Evolutionary conservation across 2,797 vertebrate genomes (phyloP).

Genomic region (Kryptolebias ocellatus): DNA sequence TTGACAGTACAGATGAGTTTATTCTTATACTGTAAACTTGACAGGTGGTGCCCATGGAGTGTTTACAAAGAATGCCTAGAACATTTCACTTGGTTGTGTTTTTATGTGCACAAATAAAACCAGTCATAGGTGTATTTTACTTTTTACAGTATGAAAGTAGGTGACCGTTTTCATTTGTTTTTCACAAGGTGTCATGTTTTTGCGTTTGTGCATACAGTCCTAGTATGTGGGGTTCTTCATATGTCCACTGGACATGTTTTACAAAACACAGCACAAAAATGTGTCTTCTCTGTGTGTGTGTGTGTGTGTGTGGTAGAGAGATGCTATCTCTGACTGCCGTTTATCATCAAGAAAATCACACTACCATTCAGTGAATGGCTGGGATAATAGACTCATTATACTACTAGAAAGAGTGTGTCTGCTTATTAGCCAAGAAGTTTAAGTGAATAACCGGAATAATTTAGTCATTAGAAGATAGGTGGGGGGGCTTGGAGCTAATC

Average conservation of each 20-base stretch:
- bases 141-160: background rate
- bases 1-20: conserved; percentile 10
- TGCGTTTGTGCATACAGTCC: background rate
- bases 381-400: conserved; percentile 58
- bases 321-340: conserved; percentile 57
- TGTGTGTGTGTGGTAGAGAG: conserved; percentile 27
- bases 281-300: background rate
- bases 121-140: too few species aligned
- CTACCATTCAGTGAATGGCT: conserved; percentile 36
- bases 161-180: conserved; percentile 2
- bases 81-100: background rate
- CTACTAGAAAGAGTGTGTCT: background rate
- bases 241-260: conserved; percentile 15
- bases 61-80: background rate
- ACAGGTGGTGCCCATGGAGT: conserved; percentile 14
- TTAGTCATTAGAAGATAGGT: conserved; percentile 59
- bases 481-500: conserved; percentile 45
- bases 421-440: conserved; percentile 27
- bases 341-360: conserved; percentile 59
- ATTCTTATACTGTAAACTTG: conserved; percentile 9
- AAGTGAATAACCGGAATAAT: conserved; percentile 65
- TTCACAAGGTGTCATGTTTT: background rate
- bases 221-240: background rate
- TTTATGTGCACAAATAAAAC: background rate
- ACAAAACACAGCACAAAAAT: conserved; percentile 6